Base-by-base conservation (phyloP, 1,140 invertebrate genomes). In the Danaus melanippus region DNA sequence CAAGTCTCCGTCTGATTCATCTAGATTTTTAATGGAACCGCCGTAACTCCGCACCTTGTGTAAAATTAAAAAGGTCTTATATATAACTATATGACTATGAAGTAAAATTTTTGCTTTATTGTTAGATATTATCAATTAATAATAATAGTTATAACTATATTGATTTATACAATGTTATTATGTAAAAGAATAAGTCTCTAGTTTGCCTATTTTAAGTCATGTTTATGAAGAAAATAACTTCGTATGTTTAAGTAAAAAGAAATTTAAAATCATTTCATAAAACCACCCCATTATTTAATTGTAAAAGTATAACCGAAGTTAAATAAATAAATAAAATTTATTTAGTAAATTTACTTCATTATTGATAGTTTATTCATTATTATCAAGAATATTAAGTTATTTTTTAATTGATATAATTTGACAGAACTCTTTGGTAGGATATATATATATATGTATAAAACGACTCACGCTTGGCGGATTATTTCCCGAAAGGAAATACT, bases 401-500 rank as follows among this genome's bases (percentile, higher is more conserved):
- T 32, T 32, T 32, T 32, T 32, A 21, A 21, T 32, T 32, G 21
- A 32, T 3, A 32, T 4, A 4, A 32, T 32, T 32, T 8, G 6
- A 32, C 21, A 32, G 7, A 32, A 32, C 21, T 32, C 7, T 8
- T 32, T 32, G 21, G 40, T 42, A n/a, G n/a, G 45, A 53, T 42
- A 43, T 41, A 44, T n/a, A n/a, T n/a, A n/a, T n/a, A n/a, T n/a
- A n/a, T n/a, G n/a, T n/a, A n/a, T 54, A 56, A 58, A 46, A 53
- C 9, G 58, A 85, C 86, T 86, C 64, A 88, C 87, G 60, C 84
- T 87, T 5, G 91, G 89, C n/a, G 90, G 87, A 67, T 93, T 94
- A 53, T 92, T 93, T 61, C 94, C 93, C 3, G 92, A 91, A 52
- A 95, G 77, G 60, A 94, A 89, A 74, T 93, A 92, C 74, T 92